Conservation (phyloP, 2,113 vertebrate genomes). For the Brachirus orientalis region DNA sequence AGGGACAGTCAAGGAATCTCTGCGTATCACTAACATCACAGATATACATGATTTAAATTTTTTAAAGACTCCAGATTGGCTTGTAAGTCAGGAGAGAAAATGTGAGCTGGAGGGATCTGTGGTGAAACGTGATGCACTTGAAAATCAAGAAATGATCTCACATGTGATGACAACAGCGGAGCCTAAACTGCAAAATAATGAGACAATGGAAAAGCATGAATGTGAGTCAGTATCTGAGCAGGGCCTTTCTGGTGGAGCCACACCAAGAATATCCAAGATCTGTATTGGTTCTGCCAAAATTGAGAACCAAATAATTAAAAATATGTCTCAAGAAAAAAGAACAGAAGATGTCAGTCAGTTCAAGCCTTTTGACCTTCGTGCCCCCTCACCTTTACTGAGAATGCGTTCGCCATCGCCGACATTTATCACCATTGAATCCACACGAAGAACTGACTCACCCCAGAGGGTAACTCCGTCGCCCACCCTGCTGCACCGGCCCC, state of each 20-base stretch:
- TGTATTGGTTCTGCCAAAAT: slow-evolving; percentile 76
- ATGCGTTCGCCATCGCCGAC: slow-evolving; percentile 86
- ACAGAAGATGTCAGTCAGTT: slow-evolving; percentile 63
- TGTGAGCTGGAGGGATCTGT: slow-evolving; percentile 66
- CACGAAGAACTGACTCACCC: slow-evolving; percentile 78
- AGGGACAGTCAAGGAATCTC: slow-evolving; percentile 75
- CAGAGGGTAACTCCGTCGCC: slow-evolving; percentile 77
- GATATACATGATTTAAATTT: slow-evolving; percentile 77
- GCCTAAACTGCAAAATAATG: slow-evolving; percentile 74
- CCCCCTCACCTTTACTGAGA: slow-evolving; percentile 79
- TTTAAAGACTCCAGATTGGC: slow-evolving; percentile 80
- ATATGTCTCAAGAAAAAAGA: slow-evolving; percentile 64
- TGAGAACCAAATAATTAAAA: slow-evolving; percentile 70
- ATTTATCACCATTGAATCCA: slow-evolving; percentile 90
- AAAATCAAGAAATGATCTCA: slow-evolving; percentile 78
- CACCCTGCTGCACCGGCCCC: slow-evolving; percentile 73
- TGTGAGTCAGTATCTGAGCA: slow-evolving; percentile 73
- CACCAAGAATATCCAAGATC: slow-evolving; percentile 76
- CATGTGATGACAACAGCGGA: slow-evolving; percentile 76
- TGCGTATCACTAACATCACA: slow-evolving; percentile 82
- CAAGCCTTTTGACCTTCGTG: slow-evolving; percentile 69
- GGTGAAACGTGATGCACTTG: slow-evolving; percentile 70
- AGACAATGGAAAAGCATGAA: slow-evolving; percentile 78
- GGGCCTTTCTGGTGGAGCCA: slow-evolving; percentile 45
- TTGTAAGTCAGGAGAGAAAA: slow-evolving; percentile 79